Evolutionary conservation across 2,113 vertebrate genomes (phyloP).

Genomic region (Struthidea cinerea): DNA sequence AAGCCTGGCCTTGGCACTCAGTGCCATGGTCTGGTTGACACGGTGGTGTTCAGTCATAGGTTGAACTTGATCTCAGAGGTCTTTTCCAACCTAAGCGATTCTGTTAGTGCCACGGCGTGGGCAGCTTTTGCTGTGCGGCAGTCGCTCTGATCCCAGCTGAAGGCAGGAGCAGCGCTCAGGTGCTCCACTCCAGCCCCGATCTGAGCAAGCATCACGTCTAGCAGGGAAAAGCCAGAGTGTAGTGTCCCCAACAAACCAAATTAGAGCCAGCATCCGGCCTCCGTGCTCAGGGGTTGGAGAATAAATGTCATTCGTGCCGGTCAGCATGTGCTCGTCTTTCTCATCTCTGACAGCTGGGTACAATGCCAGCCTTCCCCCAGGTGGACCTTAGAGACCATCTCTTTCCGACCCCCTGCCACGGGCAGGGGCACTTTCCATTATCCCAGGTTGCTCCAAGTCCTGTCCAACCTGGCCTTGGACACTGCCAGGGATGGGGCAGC

Average conservation of each 20-base stretch:
- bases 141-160: not conserved
- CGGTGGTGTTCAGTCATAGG: not conserved
- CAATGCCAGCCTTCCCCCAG: not conserved
- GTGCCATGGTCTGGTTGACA: no score
- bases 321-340: accelerated
- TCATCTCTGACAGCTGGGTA: not conserved
- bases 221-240: no score
- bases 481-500: not conserved
- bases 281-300: not conserved
- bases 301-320: not conserved
- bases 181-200: no score
- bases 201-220: not conserved
- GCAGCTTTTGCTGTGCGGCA: not conserved
- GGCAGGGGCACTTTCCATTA: not conserved
- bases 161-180: accelerated
- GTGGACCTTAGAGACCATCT: not conserved
- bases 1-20: no score
- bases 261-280: not conserved
- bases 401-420: not conserved
- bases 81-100: not conserved
- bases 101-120: accelerated
- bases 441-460: not conserved
- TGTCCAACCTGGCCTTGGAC: not conserved
- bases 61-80: not conserved
- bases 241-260: no score